Percentiles rank a stretch among this genome's conserved stretches.
Evolutionary conservation across 2,113 vertebrate genomes (phyloP).

Genomic region (Peucedramus taeniatus): DNA sequence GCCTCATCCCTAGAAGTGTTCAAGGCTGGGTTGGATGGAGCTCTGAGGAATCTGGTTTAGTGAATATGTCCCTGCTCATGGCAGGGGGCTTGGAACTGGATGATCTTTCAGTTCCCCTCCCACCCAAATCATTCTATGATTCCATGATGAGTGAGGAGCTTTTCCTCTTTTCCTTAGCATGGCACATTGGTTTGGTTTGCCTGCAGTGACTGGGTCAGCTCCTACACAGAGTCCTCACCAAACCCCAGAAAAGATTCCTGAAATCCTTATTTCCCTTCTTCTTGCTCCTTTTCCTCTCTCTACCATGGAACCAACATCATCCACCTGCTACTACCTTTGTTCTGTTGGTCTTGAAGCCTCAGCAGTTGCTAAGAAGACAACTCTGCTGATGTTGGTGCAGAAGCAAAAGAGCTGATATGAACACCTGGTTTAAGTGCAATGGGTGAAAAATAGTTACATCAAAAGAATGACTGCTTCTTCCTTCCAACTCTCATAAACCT

Average conservation of each 20-base stretch:
- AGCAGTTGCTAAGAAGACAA: background rate
- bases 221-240: background rate
- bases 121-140: background rate
- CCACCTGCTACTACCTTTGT: background rate
- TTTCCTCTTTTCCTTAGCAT: background rate
- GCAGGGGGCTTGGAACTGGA: background rate
- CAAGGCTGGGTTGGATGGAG: background rate
- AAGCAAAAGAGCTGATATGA: accelerated
- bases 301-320: accelerated
- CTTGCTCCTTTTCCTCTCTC: background rate
- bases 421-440: background rate
- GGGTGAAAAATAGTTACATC: background rate
- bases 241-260: background rate
- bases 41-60: background rate
- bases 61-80: background rate
- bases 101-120: too few species aligned
- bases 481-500: background rate
- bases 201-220: background rate
- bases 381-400: background rate
- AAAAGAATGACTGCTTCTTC: background rate
- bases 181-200: background rate
- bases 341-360: background rate
- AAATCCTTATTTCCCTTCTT: background rate
- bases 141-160: background rate
- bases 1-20: background rate